Conservation (phyloP, 2,113 vertebrate genomes). For the Phrynocephalus versicolor region DNA sequence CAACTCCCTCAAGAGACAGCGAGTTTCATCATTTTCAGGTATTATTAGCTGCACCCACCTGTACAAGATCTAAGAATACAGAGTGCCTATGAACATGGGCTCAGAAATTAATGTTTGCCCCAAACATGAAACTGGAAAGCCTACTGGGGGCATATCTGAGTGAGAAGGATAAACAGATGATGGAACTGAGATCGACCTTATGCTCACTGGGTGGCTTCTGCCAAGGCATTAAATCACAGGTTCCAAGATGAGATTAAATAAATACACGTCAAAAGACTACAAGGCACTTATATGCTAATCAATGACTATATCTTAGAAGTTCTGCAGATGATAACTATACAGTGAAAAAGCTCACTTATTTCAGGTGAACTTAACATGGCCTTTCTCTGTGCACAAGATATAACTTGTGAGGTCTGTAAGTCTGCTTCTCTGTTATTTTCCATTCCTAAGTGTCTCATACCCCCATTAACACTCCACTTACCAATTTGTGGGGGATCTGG, state of each 20-base stretch:
- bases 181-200: slow-evolving; percentile 7
- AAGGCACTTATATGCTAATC: neutral
- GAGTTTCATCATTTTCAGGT: neutral
- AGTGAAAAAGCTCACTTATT: neutral
- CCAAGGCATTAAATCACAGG: neutral
- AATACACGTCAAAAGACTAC: slow-evolving; percentile 3
- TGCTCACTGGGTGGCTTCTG: slow-evolving; percentile 1
- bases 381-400: neutral
- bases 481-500: neutral
- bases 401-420: neutral
- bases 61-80: accelerated
- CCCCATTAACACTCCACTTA: neutral
- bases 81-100: neutral
- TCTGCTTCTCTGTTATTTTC: neutral
- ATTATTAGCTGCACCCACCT: neutral
- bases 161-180: neutral
- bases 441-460: neutral
- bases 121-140: neutral
- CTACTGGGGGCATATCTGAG: neutral
- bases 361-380: neutral
- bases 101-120: neutral
- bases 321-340: neutral
- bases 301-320: slow-evolving; percentile 5
- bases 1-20: slow-evolving; percentile 4
- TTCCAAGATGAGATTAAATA: neutral